Evolutionary conservation across 2,113 vertebrate genomes (phyloP).

Genomic region (Phylloscopus whistleri): DNA sequence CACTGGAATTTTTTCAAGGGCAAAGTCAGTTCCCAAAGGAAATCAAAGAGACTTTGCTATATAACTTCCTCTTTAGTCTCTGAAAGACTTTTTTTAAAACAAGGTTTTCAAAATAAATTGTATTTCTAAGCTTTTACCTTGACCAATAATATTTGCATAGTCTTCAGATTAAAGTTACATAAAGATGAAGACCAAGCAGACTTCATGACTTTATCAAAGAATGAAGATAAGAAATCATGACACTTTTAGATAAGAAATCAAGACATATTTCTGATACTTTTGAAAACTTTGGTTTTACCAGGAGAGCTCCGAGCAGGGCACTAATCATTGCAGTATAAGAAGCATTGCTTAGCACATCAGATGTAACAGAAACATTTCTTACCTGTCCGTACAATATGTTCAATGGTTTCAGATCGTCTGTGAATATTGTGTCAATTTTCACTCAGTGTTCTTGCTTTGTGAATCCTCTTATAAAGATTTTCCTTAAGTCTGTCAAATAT

Average conservation of each 20-base stretch:
- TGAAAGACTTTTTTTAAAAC: background rate
- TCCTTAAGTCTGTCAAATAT: background rate
- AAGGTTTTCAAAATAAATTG: background rate
- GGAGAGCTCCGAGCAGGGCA: background rate
- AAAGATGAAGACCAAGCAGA: background rate
- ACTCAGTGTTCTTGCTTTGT: background rate
- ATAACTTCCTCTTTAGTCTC: background rate
- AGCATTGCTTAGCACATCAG: background rate
- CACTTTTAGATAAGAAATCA: background rate
- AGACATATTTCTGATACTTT: background rate
- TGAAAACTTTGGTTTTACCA: background rate
- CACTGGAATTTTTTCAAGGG: slow-evolving; percentile 14
- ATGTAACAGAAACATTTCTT: background rate
- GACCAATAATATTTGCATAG: background rate
- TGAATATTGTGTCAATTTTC: background rate
- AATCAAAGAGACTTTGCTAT: background rate
- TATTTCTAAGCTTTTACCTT: background rate
- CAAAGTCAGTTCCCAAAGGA: background rate
- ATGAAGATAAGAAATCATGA: background rate
- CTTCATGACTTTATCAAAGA: background rate
- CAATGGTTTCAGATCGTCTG: background rate
- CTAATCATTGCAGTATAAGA: background rate
- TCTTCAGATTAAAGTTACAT: background rate
- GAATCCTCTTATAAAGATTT: background rate
- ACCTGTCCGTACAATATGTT: background rate